Conservation (phyloP, 2,797 vertebrate species). For the Oceanodroma leucorhoa region DNA sequence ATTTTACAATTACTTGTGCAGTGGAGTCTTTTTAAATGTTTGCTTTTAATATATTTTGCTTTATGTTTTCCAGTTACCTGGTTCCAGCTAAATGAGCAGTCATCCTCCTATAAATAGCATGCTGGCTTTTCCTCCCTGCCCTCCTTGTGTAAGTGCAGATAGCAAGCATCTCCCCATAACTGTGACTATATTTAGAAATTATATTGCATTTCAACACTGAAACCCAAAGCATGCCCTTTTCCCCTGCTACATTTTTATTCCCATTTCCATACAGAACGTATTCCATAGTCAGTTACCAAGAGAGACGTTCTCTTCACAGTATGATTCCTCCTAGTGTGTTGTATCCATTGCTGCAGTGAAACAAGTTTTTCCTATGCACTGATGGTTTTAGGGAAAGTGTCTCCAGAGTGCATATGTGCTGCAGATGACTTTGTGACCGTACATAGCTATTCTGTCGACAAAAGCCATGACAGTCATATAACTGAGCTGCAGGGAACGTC, state of each 20-base stretch:
- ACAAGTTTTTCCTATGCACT: rapidly evolving
- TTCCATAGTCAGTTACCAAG: rapidly evolving
- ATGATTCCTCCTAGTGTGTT: background rate
- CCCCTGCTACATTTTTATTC: rapidly evolving
- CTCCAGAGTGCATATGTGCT: background rate
- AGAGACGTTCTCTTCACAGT: background rate
- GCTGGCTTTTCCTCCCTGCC: background rate
- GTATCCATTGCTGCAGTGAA: background rate
- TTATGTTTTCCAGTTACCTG: background rate
- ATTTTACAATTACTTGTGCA: background rate
- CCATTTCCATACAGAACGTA: rapidly evolving
- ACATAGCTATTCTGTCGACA: background rate
- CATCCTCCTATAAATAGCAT: background rate
- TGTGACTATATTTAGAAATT: background rate
- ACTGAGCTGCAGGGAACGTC: background rate
- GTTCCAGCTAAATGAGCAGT: background rate
- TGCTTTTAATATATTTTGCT: background rate
- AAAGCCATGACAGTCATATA: background rate
- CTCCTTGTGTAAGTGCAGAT: background rate
- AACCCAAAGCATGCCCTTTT: background rate
- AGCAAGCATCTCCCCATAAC: background rate
- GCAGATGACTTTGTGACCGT: background rate
- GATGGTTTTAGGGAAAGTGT: background rate
- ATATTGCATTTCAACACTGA: background rate
- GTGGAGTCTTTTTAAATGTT: background rate